Percentiles rank a stretch among this genome's conserved stretches.
Evolutionary conservation across 2,888 invertebrate species (phyloP).

Genomic region (Apocheima hispidaria): DNA sequence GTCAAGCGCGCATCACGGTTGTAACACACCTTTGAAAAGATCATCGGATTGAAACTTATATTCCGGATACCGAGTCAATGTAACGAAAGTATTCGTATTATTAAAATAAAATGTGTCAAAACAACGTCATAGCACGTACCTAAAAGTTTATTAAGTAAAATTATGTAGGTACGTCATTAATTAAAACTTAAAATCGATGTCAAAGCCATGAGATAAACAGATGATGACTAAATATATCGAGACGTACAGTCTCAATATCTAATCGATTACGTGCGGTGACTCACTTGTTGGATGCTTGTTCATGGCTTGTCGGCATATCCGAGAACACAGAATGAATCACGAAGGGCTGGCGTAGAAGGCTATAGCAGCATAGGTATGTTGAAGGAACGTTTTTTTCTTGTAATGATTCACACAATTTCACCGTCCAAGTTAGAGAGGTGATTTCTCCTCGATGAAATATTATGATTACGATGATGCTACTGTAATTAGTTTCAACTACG

Average conservation of each 20-base stretch:
- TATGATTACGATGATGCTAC: constrained; percentile 27
- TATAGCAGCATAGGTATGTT: too few species aligned
- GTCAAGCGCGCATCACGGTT: too few species aligned
- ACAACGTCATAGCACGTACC: too few species aligned
- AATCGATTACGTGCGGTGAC: constrained; percentile 33
- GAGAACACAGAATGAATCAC: constrained; percentile 45
- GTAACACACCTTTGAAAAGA: too few species aligned
- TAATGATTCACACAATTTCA: constrained; percentile 25
- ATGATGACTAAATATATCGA: constrained; percentile 17
- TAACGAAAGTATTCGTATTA: too few species aligned
- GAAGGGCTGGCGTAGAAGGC: constrained; percentile 15
- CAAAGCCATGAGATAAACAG: constrained; percentile 8
- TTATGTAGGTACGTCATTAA: not conserved
- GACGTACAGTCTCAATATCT: constrained; percentile 19
- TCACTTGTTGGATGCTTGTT: too few species aligned
- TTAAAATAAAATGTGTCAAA: too few species aligned
- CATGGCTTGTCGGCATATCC: constrained; percentile 38
- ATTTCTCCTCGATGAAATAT: constrained; percentile 38
- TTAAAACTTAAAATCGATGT: constrained; percentile 2
- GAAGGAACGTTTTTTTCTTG: not conserved
- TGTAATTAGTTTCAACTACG: constrained; percentile 16
- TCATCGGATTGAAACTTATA: too few species aligned
- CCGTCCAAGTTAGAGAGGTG: constrained; percentile 5
- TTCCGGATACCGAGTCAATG: too few species aligned
- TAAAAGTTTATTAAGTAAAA: not conserved